These are phyloP conservation scores for Lytechinus variegatus DNA, from an alignment of 35 echinoderm and acorn worm species.

Conservation along the genomic window DNA sequence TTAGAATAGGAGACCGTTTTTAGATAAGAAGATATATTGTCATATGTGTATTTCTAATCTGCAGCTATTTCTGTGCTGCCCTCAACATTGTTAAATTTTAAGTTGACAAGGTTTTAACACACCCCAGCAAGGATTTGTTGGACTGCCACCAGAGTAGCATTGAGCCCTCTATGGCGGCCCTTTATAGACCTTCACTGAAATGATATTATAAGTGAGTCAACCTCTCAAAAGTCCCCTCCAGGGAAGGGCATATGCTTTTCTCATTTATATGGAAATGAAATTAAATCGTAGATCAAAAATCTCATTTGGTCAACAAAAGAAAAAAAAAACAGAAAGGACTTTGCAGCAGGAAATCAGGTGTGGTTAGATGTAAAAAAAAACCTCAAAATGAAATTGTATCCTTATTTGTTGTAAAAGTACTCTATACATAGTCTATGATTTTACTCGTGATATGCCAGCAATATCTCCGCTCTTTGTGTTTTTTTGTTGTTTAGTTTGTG, in stretches of 20 bases:
- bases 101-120: no score
- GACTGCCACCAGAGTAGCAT: not conserved
- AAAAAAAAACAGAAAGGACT: not conserved
- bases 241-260: not conserved
- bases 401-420: no score
- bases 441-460: no score
- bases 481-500: no score
- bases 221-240: not conserved
- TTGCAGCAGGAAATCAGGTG: not conserved
- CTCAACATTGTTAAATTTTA: no score
- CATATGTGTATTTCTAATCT: no score
- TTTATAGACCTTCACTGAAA: not conserved
- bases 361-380: not conserved
- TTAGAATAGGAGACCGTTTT: not conserved
- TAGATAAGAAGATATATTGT: no score
- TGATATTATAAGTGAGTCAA: not conserved
- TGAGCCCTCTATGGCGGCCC: not conserved
- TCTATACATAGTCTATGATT: no score
- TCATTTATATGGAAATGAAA: conserved; percentile 15
- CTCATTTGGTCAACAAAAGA: not conserved
- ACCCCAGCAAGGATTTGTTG: not conserved
- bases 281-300: not conserved
- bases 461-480: no score
- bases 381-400: no score
- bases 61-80: no score